Percentiles rank a stretch among this genome's conserved stretches.
These are phyloP conservation scores for Stenolophus ochropezus DNA, from an alignment of 2,888 invertebrate genomes.

Conservation along the genomic window DNA sequence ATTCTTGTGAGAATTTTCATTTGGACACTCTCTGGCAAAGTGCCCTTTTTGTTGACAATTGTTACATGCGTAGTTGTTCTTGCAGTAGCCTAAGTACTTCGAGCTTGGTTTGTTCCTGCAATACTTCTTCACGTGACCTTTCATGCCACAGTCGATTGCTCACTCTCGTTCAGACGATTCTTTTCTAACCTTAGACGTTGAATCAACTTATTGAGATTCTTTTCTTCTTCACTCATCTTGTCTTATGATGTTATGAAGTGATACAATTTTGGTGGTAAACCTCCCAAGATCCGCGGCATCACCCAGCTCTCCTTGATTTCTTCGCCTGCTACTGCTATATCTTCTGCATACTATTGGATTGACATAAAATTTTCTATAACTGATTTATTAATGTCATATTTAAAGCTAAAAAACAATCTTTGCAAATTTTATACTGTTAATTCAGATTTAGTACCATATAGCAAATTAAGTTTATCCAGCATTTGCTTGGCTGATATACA, in stretches of 20 bases:
- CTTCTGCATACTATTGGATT: conserved; percentile 56
- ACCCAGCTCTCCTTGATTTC: conserved; percentile 15
- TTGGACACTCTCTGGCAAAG: conserved; percentile 64
- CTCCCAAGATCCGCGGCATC: conserved; percentile 21
- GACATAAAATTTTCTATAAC: conserved; percentile 62
- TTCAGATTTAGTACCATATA: conserved; percentile 63
- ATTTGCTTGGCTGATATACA: conserved; percentile 62
- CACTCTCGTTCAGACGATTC: background rate
- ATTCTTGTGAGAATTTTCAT: no score
- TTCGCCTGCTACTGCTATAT: conserved; percentile 2
- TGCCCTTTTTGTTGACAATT: conserved; percentile 65
- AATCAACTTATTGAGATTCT: conserved; percentile 31
- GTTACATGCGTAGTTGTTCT: conserved; percentile 65
- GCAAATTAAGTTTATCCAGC: conserved; percentile 62
- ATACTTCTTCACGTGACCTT: conserved; percentile 63
- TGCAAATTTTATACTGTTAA: conserved; percentile 62
- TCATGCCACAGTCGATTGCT: background rate
- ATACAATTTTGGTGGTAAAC: conserved; percentile 40
- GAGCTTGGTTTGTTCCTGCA: conserved; percentile 63
- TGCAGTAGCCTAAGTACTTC: conserved; percentile 65
- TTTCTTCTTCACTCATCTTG: conserved; percentile 28
- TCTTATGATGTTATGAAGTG: conserved; percentile 49
- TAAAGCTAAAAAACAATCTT: conserved; percentile 63
- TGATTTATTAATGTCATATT: conserved; percentile 62
- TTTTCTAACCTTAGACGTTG: conserved; percentile 32